These are phyloP conservation scores for Turdus rufiventris DNA, from an alignment of 2,113 vertebrate species.

Conservation along the genomic window DNA sequence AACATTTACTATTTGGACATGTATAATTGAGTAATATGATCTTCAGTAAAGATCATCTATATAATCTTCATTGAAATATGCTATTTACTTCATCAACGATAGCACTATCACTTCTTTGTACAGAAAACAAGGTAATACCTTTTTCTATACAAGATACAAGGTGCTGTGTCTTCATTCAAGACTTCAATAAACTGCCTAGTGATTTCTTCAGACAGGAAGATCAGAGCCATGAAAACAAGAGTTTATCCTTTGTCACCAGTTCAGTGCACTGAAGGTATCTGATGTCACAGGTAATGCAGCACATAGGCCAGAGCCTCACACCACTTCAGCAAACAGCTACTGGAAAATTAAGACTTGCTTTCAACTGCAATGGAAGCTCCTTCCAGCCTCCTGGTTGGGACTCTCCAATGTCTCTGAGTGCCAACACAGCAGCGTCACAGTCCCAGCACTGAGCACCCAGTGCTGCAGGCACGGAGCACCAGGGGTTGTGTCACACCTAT, in stretches of 20 bases:
- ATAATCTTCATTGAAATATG: slow-evolving; percentile 17
- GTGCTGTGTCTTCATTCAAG: slow-evolving; percentile 43
- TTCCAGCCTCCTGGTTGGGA: not conserved
- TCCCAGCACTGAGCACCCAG: not conserved
- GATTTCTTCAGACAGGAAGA: not conserved
- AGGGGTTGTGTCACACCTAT: not conserved
- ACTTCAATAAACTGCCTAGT: not conserved
- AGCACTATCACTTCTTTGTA: slow-evolving; percentile 4
- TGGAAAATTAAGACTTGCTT: slow-evolving; percentile 8
- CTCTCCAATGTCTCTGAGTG: not conserved
- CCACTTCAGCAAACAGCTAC: not conserved
- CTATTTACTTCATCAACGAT: slow-evolving; percentile 9
- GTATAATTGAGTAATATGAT: not conserved
- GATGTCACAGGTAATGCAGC: slow-evolving; percentile 7
- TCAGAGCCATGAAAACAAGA: not conserved
- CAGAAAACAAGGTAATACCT: not conserved
- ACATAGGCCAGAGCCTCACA: not conserved
- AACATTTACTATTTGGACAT: slow-evolving; percentile 15
- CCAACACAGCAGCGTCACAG: not conserved
- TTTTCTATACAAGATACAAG: slow-evolving; percentile 43
- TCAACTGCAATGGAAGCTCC: not conserved
- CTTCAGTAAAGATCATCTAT: slow-evolving; percentile 14
- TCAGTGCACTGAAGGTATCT: slow-evolving; percentile 31
- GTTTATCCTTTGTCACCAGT: not conserved
- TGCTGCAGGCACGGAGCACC: not conserved